These are phyloP conservation scores for Caenorhabditis zanzibari DNA, from an alignment of 2,888 invertebrate genomes.

Conservation along the genomic window DNA sequence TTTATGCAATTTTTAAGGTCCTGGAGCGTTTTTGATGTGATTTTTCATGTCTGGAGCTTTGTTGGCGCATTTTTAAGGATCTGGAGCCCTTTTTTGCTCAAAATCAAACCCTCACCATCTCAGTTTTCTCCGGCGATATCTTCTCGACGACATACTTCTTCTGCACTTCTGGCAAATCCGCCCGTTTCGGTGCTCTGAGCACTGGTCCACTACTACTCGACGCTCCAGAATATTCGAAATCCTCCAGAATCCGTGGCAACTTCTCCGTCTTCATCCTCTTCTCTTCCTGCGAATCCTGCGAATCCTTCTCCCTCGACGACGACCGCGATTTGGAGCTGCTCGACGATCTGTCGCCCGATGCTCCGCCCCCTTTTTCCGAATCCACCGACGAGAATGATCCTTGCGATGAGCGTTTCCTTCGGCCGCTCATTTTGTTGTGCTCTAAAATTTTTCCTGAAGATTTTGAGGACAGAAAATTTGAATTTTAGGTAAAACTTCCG, in stretches of 20 bases:
- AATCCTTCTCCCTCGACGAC: no score
- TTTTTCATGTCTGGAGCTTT: no score
- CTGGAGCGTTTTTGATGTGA: no score
- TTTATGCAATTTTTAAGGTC: no score
- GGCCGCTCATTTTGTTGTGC: background rate
- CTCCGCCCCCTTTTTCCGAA: background rate
- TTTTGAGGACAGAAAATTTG: background rate
- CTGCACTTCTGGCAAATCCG: slow-evolving; percentile 15
- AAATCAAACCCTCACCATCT: slow-evolving; percentile 29
- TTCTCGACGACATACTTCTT: slow-evolving; percentile 58
- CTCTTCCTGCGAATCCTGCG: background rate
- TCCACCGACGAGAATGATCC: background rate
- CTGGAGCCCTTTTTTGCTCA: background rate
- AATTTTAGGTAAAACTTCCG: background rate
- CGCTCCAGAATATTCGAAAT: background rate
- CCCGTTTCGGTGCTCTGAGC: background rate
- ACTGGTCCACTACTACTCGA: background rate
- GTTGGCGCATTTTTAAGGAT: background rate
- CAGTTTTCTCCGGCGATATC: slow-evolving; percentile 8
- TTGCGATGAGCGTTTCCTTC: background rate
- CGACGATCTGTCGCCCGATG: background rate
- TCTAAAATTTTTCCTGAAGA: background rate
- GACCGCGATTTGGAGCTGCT: no score
- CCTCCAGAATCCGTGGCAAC: background rate
- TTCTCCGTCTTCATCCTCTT: background rate